Percentiles rank a stretch among this genome's conserved stretches.
Conservation (phyloP, 1,140 invertebrate genomes). For the Drosophila kikkawai region DNA sequence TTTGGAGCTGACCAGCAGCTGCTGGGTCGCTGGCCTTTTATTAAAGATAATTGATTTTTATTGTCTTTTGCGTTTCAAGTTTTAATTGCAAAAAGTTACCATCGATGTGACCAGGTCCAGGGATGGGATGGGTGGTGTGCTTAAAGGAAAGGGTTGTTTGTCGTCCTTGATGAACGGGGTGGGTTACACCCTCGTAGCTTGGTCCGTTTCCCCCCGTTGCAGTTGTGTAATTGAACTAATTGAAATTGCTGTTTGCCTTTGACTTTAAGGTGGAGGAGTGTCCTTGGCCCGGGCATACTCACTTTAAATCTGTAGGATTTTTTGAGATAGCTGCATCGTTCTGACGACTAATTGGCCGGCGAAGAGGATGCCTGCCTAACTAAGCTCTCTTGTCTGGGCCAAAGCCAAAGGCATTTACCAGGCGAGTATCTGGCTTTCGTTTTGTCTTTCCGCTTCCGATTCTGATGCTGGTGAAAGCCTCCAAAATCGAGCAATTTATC, state of each 20-base stretch:
- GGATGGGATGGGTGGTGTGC: not conserved
- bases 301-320: not conserved
- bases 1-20: constrained; percentile 9
- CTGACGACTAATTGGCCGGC: constrained; percentile 28
- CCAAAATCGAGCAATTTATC: constrained; percentile 55
- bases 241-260: constrained; percentile 58
- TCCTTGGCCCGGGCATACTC: constrained; percentile 19
- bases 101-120: not conserved
- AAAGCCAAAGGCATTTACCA: constrained; percentile 6
- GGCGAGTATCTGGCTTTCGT: constrained; percentile 1
- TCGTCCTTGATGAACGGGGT: constrained; percentile 6
- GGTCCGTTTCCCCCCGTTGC: constrained; percentile 11
- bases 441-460: not conserved
- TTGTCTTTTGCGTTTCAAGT: constrained; percentile 69
- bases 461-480: constrained; percentile 19
- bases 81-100: constrained; percentile 74
- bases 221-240: constrained; percentile 72
- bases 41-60: constrained; percentile 80
- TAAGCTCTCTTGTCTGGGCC: constrained; percentile 39
- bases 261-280: constrained; percentile 22
- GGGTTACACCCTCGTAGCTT: constrained; percentile 19
- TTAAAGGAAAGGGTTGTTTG: constrained; percentile 51
- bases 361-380: constrained; percentile 20
- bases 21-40: constrained; percentile 39
- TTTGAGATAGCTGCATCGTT: constrained; percentile 17